Percentiles rank a stretch among this genome's conserved stretches.
phyloP scores from a whole-genome alignment of 2,888 invertebrate genomes.

The Dorcus parallelipipedus region DNA sequence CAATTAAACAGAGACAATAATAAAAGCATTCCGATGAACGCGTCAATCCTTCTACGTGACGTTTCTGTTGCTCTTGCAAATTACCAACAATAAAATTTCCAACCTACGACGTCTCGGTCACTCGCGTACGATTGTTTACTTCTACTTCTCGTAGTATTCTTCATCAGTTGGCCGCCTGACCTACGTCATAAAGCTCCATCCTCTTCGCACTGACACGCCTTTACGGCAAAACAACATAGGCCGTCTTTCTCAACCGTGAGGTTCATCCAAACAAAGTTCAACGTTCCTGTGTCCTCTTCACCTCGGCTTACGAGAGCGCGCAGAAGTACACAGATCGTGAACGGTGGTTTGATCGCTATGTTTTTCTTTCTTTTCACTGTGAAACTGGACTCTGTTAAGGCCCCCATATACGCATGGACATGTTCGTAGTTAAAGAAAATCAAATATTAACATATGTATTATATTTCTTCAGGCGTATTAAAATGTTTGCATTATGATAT shows the following conservation, averaged over 20 bases:
- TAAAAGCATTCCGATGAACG: too few species aligned
- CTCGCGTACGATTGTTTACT: conserved; percentile 4
- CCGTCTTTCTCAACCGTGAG: neutral
- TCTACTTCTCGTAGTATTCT: conserved; percentile 5
- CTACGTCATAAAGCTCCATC: neutral
- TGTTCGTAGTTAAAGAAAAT: too few species aligned
- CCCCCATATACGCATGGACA: too few species aligned
- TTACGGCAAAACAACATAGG: neutral
- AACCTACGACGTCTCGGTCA: conserved; percentile 1
- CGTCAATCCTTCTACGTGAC: neutral
- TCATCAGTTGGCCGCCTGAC: conserved; percentile 5
- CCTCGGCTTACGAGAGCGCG: conserved; percentile 2
- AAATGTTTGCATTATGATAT: too few species aligned
- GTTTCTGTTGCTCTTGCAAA: conserved; percentile 2
- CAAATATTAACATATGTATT: too few species aligned
- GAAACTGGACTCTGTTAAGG: too few species aligned
- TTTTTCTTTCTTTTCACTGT: too few species aligned
- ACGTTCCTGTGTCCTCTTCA: conserved; percentile 15
- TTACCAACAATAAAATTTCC: conserved; percentile 9
- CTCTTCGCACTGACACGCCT: neutral
- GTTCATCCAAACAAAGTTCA: conserved; percentile 8
- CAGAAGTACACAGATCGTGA: too few species aligned
- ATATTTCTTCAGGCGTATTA: too few species aligned
- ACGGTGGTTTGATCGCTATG: too few species aligned
- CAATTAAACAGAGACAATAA: too few species aligned